These are phyloP conservation scores for Poecilia wingei DNA, from an alignment of 2,797 vertebrate species.

Conservation along the genomic window DNA sequence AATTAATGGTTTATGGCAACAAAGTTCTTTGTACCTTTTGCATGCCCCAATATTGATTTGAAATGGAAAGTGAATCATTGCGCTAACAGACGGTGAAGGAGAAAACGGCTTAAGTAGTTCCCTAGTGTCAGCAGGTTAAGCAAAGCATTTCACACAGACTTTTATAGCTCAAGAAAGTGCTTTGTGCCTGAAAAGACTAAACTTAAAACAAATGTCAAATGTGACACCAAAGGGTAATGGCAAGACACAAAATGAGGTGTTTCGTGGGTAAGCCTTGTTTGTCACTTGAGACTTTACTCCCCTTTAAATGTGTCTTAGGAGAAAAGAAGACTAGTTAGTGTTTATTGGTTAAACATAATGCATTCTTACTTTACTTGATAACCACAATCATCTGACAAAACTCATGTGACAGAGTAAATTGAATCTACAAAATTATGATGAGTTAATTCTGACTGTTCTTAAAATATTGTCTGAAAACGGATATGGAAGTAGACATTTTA, in stretches of 20 bases:
- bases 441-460: not conserved
- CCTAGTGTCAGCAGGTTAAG: slow-evolving; percentile 79
- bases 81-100: slow-evolving; percentile 65
- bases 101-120: slow-evolving; percentile 76
- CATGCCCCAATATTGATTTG: slow-evolving; percentile 71
- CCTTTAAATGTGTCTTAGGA: slow-evolving; percentile 66
- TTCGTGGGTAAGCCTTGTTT: slow-evolving; percentile 57
- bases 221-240: slow-evolving; percentile 75
- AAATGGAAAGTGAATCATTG: slow-evolving; percentile 76
- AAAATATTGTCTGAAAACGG: not conserved
- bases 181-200: slow-evolving; percentile 72
- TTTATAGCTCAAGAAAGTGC: slow-evolving; percentile 71
- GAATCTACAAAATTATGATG: not conserved
- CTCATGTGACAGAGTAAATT: not conserved
- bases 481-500: not conserved
- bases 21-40: slow-evolving; percentile 1
- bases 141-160: slow-evolving; percentile 72
- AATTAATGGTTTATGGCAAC: not conserved
- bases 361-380: not conserved
- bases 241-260: slow-evolving; percentile 58
- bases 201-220: slow-evolving; percentile 77
- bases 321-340: slow-evolving; percentile 32
- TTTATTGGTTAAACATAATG: slow-evolving; percentile 19
- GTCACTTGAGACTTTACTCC: slow-evolving; percentile 41
- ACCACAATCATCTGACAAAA: not conserved